These are phyloP conservation scores for Pogoniulus pusillus DNA, from an alignment of 2,797 vertebrate genomes.

Conservation along the genomic window DNA sequence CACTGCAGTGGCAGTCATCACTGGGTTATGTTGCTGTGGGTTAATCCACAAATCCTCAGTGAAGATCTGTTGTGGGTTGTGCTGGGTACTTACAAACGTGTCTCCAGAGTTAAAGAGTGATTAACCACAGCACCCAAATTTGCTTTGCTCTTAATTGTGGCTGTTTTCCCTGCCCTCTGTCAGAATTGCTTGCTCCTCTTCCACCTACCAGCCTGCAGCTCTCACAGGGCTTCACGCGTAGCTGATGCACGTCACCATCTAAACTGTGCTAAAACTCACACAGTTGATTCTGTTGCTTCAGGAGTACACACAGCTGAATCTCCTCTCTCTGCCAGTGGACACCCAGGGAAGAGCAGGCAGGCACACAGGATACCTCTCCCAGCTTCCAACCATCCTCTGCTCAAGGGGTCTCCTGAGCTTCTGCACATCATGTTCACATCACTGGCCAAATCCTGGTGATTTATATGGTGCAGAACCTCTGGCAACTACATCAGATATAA, in stretches of 20 bases:
- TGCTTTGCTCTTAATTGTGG: conserved; percentile 40
- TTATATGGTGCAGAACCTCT: conserved; percentile 27
- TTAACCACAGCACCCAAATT: conserved; percentile 37
- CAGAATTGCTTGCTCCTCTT: not conserved
- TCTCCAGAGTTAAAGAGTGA: conserved; percentile 12
- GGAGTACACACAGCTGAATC: not conserved
- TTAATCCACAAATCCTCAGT: conserved; percentile 37
- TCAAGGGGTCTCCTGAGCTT: not conserved
- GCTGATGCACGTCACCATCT: not conserved
- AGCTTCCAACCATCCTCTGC: not conserved
- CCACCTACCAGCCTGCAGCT: not conserved
- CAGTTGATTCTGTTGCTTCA: rapidly evolving
- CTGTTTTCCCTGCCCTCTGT: conserved; percentile 8
- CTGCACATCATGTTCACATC: not conserved
- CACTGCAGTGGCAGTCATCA: not conserved
- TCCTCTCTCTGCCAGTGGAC: not conserved
- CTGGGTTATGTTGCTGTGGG: not conserved
- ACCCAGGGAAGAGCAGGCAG: not conserved
- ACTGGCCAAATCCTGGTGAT: conserved; percentile 3
- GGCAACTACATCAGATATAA: not conserved
- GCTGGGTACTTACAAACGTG: not conserved
- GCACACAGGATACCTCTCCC: not conserved
- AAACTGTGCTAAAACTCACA: not conserved
- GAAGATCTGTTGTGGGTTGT: conserved; percentile 37
- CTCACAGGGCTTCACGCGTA: not conserved